Percentiles rank a stretch among this genome's conserved stretches.
Conservation (phyloP, 2,888 invertebrate genomes). For the Megastigmus dorsalis region DNA sequence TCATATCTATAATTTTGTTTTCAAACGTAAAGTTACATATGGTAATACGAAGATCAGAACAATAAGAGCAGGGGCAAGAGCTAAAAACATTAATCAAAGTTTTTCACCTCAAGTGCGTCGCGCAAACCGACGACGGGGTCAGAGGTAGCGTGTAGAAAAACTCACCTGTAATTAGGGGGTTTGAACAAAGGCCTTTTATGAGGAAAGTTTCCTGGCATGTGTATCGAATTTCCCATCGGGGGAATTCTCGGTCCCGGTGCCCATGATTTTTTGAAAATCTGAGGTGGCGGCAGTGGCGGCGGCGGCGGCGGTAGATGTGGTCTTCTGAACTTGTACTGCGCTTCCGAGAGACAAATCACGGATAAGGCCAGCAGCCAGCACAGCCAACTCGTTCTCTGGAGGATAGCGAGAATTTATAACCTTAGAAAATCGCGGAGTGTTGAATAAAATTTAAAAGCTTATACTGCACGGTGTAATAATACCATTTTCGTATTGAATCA, state of each 20-base stretch:
- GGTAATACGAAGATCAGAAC: too few species aligned
- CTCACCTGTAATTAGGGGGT: constrained; percentile 64
- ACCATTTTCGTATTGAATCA: too few species aligned
- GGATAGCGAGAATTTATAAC: too few species aligned
- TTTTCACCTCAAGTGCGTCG: neutral
- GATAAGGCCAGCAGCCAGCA: constrained; percentile 63
- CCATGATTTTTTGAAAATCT: constrained; percentile 68
- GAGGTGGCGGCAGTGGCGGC: constrained; percentile 63
- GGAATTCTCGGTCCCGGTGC: constrained; percentile 65
- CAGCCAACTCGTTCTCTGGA: constrained; percentile 63
- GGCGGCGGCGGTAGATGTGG: constrained; percentile 67
- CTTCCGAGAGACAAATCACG: constrained; percentile 62
- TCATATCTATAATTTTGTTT: too few species aligned
- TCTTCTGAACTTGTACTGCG: constrained; percentile 70
- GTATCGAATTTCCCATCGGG: constrained; percentile 66
- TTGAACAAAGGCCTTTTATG: constrained; percentile 65
- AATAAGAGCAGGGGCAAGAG: too few species aligned
- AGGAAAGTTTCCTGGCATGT: constrained; percentile 62
- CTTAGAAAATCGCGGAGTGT: too few species aligned
- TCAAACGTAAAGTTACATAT: too few species aligned
- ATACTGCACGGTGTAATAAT: too few species aligned
- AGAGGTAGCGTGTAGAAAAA: neutral
- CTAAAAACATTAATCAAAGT: neutral
- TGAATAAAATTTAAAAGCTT: too few species aligned
- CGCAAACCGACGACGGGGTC: neutral